A percentile compares a stretch with the other conserved stretches of the same genome.
phyloP scores from a whole-genome alignment of 2,888 invertebrate genomes.

The Noctua fimbriata region DNA sequence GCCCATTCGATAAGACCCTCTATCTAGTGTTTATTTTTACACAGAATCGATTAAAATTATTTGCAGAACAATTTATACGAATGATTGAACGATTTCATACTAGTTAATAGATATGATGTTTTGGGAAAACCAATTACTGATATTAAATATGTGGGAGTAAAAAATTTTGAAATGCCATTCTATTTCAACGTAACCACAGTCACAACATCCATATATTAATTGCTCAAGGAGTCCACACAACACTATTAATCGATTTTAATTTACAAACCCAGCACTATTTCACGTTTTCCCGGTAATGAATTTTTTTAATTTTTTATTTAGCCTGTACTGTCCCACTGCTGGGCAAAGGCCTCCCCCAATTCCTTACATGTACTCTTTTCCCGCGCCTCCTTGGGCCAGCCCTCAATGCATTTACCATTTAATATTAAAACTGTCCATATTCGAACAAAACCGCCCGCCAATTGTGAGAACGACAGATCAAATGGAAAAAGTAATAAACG shows the following conservation, averaged over 20 bases:
- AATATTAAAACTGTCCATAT: conserved; percentile 30
- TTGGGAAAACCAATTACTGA: conserved; percentile 16
- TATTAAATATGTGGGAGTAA: background rate
- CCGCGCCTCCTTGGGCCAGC: no score
- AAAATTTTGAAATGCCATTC: background rate
- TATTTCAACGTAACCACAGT: background rate
- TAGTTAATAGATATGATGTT: background rate
- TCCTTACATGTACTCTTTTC: no score
- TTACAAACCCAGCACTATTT: conserved; percentile 20
- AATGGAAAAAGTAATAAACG: conserved; percentile 61
- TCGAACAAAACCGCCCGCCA: conserved; percentile 28
- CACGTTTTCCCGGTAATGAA: no score
- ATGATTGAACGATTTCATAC: conserved; percentile 12
- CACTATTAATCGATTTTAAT: conserved; percentile 34
- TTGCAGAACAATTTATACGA: conserved; percentile 30
- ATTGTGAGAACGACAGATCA: conserved; percentile 53
- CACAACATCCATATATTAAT: conserved; percentile 24
- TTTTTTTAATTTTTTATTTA: no score
- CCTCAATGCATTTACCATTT: conserved; percentile 16
- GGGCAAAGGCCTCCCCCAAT: no score
- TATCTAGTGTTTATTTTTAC: conserved; percentile 51
- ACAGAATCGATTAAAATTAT: conserved; percentile 51
- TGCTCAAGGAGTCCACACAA: background rate
- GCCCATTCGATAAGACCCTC: conserved; percentile 39
- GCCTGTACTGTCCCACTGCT: no score